These are phyloP conservation scores for Diplazon laetatorius DNA, from an alignment of 2,888 invertebrate genomes.

Conservation along the genomic window DNA sequence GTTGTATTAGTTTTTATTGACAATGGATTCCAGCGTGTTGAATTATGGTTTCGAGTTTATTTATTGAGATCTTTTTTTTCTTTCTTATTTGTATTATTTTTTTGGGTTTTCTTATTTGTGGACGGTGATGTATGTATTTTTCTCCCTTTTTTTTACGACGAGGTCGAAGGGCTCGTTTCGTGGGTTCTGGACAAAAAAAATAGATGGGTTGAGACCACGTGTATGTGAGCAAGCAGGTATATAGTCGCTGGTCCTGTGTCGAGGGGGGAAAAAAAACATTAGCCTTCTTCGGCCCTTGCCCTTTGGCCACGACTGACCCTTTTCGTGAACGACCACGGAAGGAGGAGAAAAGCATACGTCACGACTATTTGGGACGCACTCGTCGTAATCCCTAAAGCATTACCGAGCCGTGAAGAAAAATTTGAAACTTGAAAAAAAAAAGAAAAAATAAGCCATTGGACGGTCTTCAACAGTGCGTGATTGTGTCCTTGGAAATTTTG, in stretches of 20 bases:
- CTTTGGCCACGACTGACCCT: conserved; percentile 32
- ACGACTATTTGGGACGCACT: conserved; percentile 15
- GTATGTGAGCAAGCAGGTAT: too few relatives aligned
- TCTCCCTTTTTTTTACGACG: conserved; percentile 20
- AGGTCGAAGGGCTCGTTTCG: conserved; percentile 14
- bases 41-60: background rate
- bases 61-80: conserved; percentile 1
- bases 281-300: conserved; percentile 31
- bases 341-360: conserved; percentile 7
- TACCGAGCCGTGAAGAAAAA: conserved; percentile 26
- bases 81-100: background rate
- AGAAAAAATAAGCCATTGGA: conserved; percentile 6
- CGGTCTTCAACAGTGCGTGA: background rate
- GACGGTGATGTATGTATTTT: conserved; percentile 27
- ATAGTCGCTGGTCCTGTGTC: conserved; percentile 30
- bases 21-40: too few relatives aligned
- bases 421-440: background rate
- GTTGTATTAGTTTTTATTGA: too few relatives aligned
- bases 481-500: conserved; percentile 24
- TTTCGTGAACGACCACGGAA: conserved; percentile 7
- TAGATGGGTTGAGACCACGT: conserved; percentile 3
- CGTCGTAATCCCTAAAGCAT: conserved; percentile 16
- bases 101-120: background rate
- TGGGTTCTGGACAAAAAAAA: conserved; percentile 20
- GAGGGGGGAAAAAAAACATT: conserved; percentile 43